Evolutionary conservation across 23 tunicate species (phyloP).

Genomic region (Trididemnum nubilum): DNA sequence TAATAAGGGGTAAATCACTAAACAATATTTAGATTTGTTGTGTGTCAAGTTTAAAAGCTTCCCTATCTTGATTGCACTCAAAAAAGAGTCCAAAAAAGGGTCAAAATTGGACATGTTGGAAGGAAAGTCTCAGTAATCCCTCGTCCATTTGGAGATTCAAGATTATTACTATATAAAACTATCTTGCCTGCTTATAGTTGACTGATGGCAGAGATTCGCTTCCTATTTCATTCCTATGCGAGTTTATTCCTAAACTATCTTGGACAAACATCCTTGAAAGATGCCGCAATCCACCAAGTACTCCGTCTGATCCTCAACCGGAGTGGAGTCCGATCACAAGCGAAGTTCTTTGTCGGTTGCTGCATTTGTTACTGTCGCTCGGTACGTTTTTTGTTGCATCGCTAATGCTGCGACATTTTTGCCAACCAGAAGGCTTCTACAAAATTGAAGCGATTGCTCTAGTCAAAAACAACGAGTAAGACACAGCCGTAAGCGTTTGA

Average conservation of each 20-base stretch:
- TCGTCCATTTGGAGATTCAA: no score
- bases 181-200: conserved; percentile 24
- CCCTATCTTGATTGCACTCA: no score
- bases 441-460: no score
- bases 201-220: conserved; percentile 33
- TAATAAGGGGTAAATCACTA: no score
- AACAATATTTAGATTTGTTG: no score
- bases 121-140: no score
- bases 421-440: not conserved
- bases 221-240: conserved; percentile 51
- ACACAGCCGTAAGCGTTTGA: no score
- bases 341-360: conserved; percentile 52
- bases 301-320: not conserved
- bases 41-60: no score
- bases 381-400: conserved; percentile 18
- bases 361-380: conserved; percentile 44
- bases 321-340: conserved; percentile 49
- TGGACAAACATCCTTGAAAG: conserved; percentile 58
- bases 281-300: conserved; percentile 18
- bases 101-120: no score
- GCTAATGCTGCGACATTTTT: not conserved
- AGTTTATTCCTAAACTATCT: conserved; percentile 46
- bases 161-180: no score
- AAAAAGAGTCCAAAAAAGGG: no score
- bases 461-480: no score